These are phyloP conservation scores for Bacillus rossius DNA, from an alignment of 1,140 invertebrate species.

Conservation along the genomic window DNA sequence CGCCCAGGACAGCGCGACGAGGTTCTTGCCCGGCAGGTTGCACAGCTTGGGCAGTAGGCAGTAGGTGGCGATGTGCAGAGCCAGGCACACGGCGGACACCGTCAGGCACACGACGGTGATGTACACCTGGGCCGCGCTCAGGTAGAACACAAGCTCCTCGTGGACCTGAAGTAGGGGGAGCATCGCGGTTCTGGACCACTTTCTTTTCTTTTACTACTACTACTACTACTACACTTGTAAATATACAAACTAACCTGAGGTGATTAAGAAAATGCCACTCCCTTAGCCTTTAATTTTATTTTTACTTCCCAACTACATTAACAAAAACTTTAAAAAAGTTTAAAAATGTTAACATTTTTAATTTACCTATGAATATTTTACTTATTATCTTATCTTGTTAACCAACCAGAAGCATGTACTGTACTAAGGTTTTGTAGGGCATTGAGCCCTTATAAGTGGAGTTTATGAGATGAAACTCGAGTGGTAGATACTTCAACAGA, in stretches of 20 bases:
- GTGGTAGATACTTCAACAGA: conserved; percentile 19
- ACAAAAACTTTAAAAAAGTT: too few species aligned
- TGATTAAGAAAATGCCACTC: neutral
- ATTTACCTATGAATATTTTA: too few species aligned
- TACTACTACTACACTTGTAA: too few species aligned
- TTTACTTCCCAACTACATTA: neutral
- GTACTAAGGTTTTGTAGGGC: too few species aligned
- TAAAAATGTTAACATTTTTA: too few species aligned
- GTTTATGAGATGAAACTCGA: conserved; percentile 21
- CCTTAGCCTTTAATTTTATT: neutral
- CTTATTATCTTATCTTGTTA: too few species aligned
- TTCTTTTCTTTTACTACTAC: neutral
- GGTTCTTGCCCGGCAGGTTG: conserved; percentile 48
- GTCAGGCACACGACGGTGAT: conserved; percentile 35
- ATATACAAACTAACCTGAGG: too few species aligned
- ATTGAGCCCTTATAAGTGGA: conserved; percentile 5
- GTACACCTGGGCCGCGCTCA: conserved; percentile 26
- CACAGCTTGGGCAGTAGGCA: conserved; percentile 41
- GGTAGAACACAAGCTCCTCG: conserved; percentile 17
- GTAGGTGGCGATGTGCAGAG: conserved; percentile 44
- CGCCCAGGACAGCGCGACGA: conserved; percentile 45
- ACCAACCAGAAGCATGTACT: too few species aligned
- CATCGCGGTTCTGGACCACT: neutral
- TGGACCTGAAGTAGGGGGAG: neutral
- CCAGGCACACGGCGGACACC: conserved; percentile 39